These are phyloP conservation scores for Epizoanthus scotinus DNA, from an alignment of 92 coral and sea anemone genomes.

Conservation along the genomic window DNA sequence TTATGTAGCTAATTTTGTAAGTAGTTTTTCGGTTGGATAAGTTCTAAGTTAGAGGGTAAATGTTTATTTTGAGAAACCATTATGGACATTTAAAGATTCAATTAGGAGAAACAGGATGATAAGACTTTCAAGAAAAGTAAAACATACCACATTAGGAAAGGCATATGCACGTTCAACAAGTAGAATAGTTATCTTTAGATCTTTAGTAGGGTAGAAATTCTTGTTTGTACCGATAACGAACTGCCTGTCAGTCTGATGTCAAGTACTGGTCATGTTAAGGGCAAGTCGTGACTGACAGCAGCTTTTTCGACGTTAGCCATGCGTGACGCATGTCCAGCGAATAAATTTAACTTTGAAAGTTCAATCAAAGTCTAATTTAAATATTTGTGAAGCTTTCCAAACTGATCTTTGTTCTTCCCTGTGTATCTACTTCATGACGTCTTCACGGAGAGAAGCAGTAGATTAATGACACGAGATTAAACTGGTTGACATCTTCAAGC, in stretches of 20 bases:
- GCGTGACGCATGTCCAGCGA: constrained; percentile 9
- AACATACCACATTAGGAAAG: background rate
- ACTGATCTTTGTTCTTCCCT: too few species aligned
- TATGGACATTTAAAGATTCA: background rate
- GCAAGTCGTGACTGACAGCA: background rate
- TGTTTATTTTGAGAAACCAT: constrained; percentile 4
- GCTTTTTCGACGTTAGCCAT: constrained; percentile 9
- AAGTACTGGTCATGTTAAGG: background rate
- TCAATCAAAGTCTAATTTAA: background rate
- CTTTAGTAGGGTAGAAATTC: background rate
- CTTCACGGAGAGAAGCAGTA: too few species aligned
- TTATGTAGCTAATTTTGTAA: background rate
- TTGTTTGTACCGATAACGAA: background rate
- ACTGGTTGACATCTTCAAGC: too few species aligned
- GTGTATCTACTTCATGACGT: too few species aligned
- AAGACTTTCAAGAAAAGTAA: background rate
- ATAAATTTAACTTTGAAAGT: background rate
- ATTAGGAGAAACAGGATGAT: background rate
- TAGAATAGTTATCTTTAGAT: background rate
- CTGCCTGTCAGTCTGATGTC: constrained; percentile 3
- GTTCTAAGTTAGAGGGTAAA: background rate
- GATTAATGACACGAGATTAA: too few species aligned
- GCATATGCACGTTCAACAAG: background rate
- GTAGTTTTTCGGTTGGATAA: background rate
- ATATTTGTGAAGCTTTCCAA: too few species aligned